A percentile compares a stretch with the other conserved stretches of the same genome.
These are phyloP conservation scores for Erythrolamprus reginae DNA, from an alignment of 2,113 vertebrate species.

Conservation along the genomic window DNA sequence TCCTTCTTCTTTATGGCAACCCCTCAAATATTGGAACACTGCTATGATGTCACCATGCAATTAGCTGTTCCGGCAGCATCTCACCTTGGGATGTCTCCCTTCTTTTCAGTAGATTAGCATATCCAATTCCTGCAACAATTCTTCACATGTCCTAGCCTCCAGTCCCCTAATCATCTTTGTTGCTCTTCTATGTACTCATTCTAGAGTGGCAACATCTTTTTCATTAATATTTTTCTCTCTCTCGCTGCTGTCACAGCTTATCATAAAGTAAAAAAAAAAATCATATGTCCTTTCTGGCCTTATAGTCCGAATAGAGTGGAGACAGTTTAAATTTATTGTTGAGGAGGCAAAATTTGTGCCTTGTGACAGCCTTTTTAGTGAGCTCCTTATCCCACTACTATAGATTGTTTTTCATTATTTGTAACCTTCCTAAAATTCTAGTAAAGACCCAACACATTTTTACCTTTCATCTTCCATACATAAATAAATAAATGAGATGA, in stretches of 20 bases:
- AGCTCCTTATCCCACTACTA: no score
- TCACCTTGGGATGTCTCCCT: no score
- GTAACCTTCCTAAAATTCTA: not conserved
- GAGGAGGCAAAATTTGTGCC: no score
- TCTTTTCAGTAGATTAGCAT: not conserved
- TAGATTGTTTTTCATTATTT: not conserved
- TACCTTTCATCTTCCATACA: not conserved
- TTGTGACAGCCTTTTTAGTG: no score
- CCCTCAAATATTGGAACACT: not conserved
- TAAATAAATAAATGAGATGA: not conserved
- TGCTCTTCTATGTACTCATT: not conserved
- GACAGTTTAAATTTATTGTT: not conserved
- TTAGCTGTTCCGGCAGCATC: no score
- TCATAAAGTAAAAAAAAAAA: not conserved
- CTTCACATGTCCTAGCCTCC: not conserved
- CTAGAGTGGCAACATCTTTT: not conserved
- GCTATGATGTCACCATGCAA: not conserved
- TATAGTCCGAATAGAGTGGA: not conserved
- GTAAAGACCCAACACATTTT: not conserved
- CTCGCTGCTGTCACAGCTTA: not conserved
- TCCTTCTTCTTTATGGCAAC: not conserved
- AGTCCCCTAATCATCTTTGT: not conserved
- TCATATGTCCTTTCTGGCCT: not conserved
- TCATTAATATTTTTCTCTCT: not conserved
- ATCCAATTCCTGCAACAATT: not conserved